phyloP scores from a whole-genome alignment of 1,140 invertebrate species.

The Penaeus indicus region DNA sequence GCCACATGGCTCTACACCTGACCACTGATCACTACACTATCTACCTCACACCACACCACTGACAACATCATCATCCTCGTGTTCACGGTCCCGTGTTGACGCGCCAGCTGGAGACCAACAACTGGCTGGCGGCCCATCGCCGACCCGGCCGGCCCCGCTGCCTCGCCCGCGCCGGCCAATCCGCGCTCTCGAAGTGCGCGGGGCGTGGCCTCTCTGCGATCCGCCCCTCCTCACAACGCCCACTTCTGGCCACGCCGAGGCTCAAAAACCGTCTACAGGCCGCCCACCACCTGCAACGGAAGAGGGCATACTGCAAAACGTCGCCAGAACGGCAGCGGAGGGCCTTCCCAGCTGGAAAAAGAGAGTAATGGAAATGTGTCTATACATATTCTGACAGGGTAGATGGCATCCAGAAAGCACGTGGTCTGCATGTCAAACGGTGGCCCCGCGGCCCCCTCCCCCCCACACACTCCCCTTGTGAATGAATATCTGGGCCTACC shows the following conservation, averaged over 20 bases:
- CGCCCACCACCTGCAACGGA: not conserved
- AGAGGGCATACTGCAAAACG: not conserved
- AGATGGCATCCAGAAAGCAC: slow-evolving; percentile 19
- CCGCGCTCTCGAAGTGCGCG: slow-evolving; percentile 29
- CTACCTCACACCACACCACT: slow-evolving; percentile 30
- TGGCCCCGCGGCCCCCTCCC: slow-evolving; percentile 18
- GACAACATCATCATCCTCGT: slow-evolving; percentile 38
- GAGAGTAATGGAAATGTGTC: no score
- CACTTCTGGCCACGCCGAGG: no score
- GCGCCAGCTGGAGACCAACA: slow-evolving; percentile 48
- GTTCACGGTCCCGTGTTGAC: slow-evolving; percentile 46
- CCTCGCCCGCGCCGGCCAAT: slow-evolving; percentile 42
- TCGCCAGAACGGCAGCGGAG: not conserved
- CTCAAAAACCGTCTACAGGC: no score
- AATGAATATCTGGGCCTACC: slow-evolving; percentile 1
- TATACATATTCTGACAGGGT: not conserved
- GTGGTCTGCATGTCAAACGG: slow-evolving; percentile 52
- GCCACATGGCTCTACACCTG: slow-evolving; percentile 55
- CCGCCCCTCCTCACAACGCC: no score
- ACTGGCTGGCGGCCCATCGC: slow-evolving; percentile 40
- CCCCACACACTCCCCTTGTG: slow-evolving; percentile 26
- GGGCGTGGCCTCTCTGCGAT: slow-evolving; percentile 36
- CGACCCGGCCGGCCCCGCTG: slow-evolving; percentile 12
- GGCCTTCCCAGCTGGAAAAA: no score
- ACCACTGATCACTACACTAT: slow-evolving; percentile 43